Conservation (phyloP, 2,888 invertebrate genomes). For the Macrosiphum euphorbiae region DNA sequence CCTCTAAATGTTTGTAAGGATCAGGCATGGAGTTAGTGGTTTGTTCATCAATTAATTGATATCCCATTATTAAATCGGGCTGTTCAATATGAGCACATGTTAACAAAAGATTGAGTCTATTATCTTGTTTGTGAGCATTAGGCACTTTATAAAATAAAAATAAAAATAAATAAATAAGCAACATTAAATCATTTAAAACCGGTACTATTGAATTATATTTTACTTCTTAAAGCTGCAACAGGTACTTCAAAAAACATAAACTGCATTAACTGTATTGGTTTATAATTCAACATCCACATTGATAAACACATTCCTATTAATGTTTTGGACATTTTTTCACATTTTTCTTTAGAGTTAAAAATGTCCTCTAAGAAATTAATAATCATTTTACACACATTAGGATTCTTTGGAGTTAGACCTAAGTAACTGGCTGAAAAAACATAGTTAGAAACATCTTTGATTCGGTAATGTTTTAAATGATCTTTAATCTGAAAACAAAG, state of each 20-base stretch:
- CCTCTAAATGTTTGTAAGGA: constrained; percentile 29
- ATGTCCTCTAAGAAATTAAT: constrained; percentile 5
- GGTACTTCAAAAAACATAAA: constrained; percentile 47
- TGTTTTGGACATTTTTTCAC: constrained; percentile 33
- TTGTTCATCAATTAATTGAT: constrained; percentile 9
- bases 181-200: not conserved
- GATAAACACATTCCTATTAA: constrained; percentile 58
- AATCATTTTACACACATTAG: constrained; percentile 45
- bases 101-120: constrained; percentile 57
- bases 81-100: constrained; percentile 45
- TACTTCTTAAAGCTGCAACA: constrained; percentile 51
- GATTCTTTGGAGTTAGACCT: constrained; percentile 47
- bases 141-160: constrained; percentile 37
- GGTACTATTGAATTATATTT: not conserved
- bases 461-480: constrained; percentile 41
- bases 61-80: constrained; percentile 8
- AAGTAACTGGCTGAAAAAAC: constrained; percentile 53
- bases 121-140: constrained; percentile 54
- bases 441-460: constrained; percentile 50
- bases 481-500: constrained; percentile 53
- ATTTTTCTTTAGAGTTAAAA: constrained; percentile 47
- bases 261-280: constrained; percentile 33
- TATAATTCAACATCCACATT: constrained; percentile 57
- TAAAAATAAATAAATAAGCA: not conserved
- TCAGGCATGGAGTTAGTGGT: constrained; percentile 35